Percentiles rank a stretch among this genome's conserved stretches.
Evolutionary conservation across 2,113 vertebrate genomes (phyloP).

Genomic region (Notiomystis cincta): DNA sequence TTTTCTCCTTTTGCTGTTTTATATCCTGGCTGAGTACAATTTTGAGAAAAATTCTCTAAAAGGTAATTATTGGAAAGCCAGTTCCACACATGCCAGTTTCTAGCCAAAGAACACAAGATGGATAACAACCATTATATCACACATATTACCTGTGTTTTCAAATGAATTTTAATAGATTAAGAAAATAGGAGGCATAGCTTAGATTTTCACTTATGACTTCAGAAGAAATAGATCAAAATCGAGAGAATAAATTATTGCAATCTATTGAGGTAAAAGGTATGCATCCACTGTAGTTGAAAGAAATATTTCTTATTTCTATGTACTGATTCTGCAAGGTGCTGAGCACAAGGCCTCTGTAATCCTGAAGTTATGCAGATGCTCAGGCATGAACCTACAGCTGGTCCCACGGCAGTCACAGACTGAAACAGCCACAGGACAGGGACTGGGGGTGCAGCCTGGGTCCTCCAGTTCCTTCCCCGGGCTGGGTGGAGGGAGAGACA

Average conservation of each 20-base stretch:
- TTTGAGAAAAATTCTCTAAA: neutral
- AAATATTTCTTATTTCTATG: neutral
- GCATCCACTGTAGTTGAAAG: neutral
- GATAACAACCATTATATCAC: neutral
- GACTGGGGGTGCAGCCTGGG: neutral
- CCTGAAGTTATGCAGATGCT: neutral
- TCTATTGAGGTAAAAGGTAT: neutral
- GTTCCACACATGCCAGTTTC: neutral
- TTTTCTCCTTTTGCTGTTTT: neutral
- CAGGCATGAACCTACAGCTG: rapidly evolving
- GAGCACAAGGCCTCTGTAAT: neutral
- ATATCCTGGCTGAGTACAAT: neutral
- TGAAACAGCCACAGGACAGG: neutral
- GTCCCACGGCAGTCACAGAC: neutral
- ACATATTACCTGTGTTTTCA: neutral
- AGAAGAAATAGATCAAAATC: neutral
- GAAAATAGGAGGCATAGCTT: neutral
- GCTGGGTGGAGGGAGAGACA: neutral
- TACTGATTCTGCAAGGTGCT: neutral
- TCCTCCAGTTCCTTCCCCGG: neutral
- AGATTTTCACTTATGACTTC: neutral
- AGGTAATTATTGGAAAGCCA: neutral
- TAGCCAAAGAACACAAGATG: neutral
- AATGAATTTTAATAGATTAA: neutral
- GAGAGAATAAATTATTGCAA: neutral